Percentiles rank a stretch among this genome's conserved stretches.
Conservation (phyloP, 2,888 invertebrate genomes). For the Hypolimnas misippus region DNA sequence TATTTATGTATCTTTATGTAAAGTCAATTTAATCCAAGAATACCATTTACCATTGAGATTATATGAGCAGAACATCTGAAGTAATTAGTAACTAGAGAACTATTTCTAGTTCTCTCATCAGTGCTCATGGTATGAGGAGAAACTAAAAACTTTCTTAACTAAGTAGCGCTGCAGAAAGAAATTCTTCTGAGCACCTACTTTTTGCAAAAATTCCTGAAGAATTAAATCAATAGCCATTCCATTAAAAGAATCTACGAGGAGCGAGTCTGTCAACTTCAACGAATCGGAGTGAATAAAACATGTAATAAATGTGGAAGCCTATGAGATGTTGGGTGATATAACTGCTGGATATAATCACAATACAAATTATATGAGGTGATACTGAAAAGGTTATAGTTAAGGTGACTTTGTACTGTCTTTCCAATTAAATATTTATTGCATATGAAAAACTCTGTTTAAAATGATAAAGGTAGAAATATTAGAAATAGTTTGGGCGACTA, state of each 20-base stretch:
- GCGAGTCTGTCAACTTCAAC: constrained; percentile 37
- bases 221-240: constrained; percentile 24
- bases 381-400: not conserved
- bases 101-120: constrained; percentile 4
- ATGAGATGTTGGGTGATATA: constrained; percentile 47
- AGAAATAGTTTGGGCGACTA: no score
- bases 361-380: constrained; percentile 3
- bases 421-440: not conserved
- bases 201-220: constrained; percentile 29
- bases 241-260: constrained; percentile 36
- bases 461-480: no score
- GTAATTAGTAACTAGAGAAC: not conserved
- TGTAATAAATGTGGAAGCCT: constrained; percentile 73
- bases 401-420: no score
- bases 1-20: no score
- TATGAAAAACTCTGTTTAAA: no score
- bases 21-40: no score
- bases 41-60: no score
- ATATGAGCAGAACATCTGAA: not conserved
- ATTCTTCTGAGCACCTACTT: constrained; percentile 31
- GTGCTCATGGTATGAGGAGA: constrained; percentile 11
- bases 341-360: constrained; percentile 15
- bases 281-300: constrained; percentile 73
- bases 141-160: constrained; percentile 10
- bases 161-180: not conserved